phyloP scores from a whole-genome alignment of 2,113 vertebrate genomes.

The Nanorana parkeri region DNA sequence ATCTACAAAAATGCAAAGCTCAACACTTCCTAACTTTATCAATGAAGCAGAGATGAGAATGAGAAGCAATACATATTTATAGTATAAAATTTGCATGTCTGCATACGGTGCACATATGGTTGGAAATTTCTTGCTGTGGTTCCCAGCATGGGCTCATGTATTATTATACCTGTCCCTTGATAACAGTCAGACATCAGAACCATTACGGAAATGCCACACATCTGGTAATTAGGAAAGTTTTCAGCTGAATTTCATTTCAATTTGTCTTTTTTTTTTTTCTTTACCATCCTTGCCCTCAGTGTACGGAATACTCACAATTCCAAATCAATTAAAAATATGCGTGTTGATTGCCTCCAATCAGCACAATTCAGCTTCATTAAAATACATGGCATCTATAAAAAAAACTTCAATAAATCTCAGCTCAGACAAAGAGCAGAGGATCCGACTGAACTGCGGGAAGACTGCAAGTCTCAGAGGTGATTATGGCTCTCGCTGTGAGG shows the following conservation, averaged over 20 bases:
- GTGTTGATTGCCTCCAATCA: slow-evolving; percentile 26
- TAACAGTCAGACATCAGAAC: slow-evolving; percentile 34
- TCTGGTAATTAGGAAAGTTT: slow-evolving; percentile 57
- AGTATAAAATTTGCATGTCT: slow-evolving; percentile 41
- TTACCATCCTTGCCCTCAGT: slow-evolving; percentile 23
- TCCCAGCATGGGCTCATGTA: slow-evolving; percentile 38
- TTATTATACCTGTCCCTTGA: slow-evolving; percentile 56
- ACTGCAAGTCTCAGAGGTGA: slow-evolving; percentile 12
- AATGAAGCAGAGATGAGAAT: slow-evolving; percentile 3
- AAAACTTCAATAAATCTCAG: slow-evolving; percentile 40
- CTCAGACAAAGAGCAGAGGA: slow-evolving; percentile 6
- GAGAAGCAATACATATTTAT: slow-evolving; percentile 42
- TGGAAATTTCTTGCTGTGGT: slow-evolving; percentile 34
- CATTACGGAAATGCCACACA: slow-evolving; percentile 56
- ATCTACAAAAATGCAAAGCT: no score
- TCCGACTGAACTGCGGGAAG: background rate
- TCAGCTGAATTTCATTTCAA: slow-evolving; percentile 40
- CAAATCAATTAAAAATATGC: slow-evolving; percentile 48
- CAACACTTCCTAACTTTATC: background rate
- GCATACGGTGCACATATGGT: slow-evolving; percentile 52
- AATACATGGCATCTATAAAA: slow-evolving; percentile 26
- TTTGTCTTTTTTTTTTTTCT: slow-evolving; percentile 2
- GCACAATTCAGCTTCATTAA: slow-evolving; percentile 45
- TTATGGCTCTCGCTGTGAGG: slow-evolving; percentile 18
- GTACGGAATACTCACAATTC: slow-evolving; percentile 31